Percentiles rank a stretch among this genome's conserved stretches.
Conservation (phyloP, 2,797 vertebrate species). For the Euthynnus affinis region DNA sequence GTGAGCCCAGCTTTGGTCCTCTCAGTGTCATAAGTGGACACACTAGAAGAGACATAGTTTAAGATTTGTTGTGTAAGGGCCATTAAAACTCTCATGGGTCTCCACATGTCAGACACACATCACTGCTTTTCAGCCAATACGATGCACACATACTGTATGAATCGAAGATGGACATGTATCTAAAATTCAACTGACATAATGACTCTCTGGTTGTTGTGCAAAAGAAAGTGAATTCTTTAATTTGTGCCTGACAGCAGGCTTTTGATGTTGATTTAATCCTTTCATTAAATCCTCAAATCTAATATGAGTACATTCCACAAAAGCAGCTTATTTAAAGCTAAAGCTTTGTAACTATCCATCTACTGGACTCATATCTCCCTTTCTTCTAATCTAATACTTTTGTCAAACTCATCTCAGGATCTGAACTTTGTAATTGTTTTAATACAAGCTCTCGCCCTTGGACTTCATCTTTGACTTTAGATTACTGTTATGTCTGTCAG, state of each 20-base stretch:
- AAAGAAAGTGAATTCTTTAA: conserved; percentile 19
- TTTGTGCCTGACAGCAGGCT: conserved; percentile 29
- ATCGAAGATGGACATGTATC: neutral
- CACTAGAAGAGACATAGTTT: neutral
- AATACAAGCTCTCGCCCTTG: neutral
- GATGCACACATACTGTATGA: neutral
- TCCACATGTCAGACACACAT: neutral
- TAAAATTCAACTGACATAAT: neutral
- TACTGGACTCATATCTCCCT: conserved; percentile 39
- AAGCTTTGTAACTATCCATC: conserved; percentile 49
- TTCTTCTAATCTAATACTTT: conserved; percentile 5
- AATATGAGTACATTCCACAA: conserved; percentile 44
- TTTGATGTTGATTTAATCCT: conserved; percentile 53
- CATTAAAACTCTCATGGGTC: neutral
- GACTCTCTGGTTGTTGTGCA: conserved; percentile 19
- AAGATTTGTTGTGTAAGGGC: conserved; percentile 2
- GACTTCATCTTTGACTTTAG: conserved; percentile 19
- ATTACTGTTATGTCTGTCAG: neutral
- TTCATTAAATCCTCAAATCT: conserved; percentile 56
- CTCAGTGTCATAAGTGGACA: neutral
- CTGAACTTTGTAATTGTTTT: conserved; percentile 23
- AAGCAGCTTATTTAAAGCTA: conserved; percentile 59
- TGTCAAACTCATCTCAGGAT: conserved; percentile 39
- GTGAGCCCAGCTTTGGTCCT: neutral
- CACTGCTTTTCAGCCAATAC: neutral